Conservation (phyloP, 2,888 invertebrate species). For the Orthosia cruda region DNA sequence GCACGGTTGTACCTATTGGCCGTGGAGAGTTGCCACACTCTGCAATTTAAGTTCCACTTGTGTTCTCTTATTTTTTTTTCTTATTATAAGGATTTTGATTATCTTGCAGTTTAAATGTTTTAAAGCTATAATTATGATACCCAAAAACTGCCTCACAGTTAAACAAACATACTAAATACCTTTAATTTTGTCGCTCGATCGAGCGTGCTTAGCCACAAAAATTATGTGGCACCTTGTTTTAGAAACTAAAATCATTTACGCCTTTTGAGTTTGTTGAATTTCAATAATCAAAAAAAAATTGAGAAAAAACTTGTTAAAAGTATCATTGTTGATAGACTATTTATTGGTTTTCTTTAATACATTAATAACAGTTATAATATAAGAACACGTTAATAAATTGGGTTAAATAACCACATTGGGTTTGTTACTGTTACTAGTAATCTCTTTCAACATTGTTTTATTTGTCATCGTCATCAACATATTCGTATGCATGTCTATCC, state of each 20-base stretch:
- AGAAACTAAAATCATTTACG: neutral
- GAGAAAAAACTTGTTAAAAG: too few species aligned
- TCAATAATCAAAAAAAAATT: neutral
- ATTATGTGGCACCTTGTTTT: neutral
- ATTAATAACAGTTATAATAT: too few species aligned
- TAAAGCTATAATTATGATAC: too few species aligned
- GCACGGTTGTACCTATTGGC: conserved; percentile 36
- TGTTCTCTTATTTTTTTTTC: neutral
- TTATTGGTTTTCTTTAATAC: neutral
- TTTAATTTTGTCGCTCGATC: neutral
- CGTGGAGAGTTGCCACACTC: conserved; percentile 29
- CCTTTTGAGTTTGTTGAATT: neutral
- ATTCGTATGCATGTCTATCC: neutral
- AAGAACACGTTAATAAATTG: too few species aligned
- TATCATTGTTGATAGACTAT: neutral
- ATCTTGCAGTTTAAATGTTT: neutral
- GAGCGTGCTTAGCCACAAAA: too few species aligned
- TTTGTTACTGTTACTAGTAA: neutral
- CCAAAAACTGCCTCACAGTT: neutral
- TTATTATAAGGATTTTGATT: neutral
- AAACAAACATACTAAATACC: neutral
- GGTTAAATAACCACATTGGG: too few species aligned
- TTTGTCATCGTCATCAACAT: neutral
- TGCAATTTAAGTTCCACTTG: neutral
- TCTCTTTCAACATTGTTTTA: neutral